phyloP scores from a whole-genome alignment of 2,888 invertebrate species.

The Drosophila borborema region DNA sequence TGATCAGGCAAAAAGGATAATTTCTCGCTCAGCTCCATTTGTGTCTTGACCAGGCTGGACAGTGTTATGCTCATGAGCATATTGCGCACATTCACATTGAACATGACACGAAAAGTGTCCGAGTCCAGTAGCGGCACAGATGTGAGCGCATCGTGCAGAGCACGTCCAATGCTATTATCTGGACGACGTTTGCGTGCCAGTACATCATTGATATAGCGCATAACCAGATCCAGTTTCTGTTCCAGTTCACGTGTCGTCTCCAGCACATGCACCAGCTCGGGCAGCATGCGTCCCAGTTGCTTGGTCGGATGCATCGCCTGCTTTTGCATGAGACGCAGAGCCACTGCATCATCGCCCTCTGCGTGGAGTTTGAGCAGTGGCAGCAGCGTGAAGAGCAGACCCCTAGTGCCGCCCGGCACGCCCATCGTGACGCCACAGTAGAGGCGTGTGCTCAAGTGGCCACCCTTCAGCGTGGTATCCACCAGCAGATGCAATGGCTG shows the following conservation, averaged over 20 bases:
- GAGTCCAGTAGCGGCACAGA: conserved; percentile 59
- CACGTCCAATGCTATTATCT: conserved; percentile 57
- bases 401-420: conserved; percentile 64
- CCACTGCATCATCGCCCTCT: conserved; percentile 36
- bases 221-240: conserved; percentile 47
- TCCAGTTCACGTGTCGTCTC: conserved; percentile 46
- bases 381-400: conserved; percentile 55
- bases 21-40: conserved; percentile 63
- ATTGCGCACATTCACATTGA: conserved; percentile 46
- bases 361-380: conserved; percentile 41
- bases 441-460: conserved; percentile 42
- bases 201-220: conserved; percentile 67
- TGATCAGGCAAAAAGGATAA: conserved; percentile 46
- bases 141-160: conserved; percentile 49
- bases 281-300: conserved; percentile 32
- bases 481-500: conserved; percentile 63
- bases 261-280: conserved; percentile 55
- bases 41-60: conserved; percentile 52
- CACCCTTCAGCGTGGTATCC: conserved; percentile 46
- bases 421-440: conserved; percentile 55
- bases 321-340: conserved; percentile 54
- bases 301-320: conserved; percentile 30
- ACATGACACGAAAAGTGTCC: conserved; percentile 55
- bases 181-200: conserved; percentile 56
- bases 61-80: conserved; percentile 54